These are phyloP conservation scores for Sitobion miscanthi DNA, from an alignment of 1,140 invertebrate species.

Conservation along the genomic window DNA sequence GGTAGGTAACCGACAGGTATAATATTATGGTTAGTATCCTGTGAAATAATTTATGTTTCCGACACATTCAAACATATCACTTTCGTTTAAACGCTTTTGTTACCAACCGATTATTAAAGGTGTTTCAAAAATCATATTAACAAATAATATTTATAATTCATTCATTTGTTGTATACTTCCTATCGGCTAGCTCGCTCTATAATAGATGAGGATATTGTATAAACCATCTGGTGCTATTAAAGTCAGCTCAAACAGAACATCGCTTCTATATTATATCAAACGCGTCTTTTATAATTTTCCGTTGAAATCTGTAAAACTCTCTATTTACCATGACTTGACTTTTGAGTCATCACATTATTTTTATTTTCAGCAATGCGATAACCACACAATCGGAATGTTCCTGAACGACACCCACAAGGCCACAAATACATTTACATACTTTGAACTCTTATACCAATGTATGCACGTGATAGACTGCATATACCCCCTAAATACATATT, in stretches of 20 bases:
- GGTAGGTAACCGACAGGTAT: too few relatives aligned
- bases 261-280: neutral
- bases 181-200: too few relatives aligned
- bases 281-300: neutral
- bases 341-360: neutral
- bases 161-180: too few relatives aligned
- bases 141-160: too few relatives aligned
- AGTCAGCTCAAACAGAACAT: too few relatives aligned
- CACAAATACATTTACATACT: neutral
- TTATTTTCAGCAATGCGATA: neutral
- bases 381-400: neutral
- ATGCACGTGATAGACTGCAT: neutral
- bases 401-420: neutral
- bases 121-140: too few relatives aligned
- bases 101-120: too few relatives aligned
- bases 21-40: too few relatives aligned
- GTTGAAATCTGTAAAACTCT: neutral
- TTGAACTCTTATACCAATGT: neutral
- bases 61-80: neutral
- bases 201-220: too few relatives aligned
- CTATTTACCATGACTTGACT: neutral
- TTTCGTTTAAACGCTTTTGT: neutral
- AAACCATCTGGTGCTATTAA: too few relatives aligned
- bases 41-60: too few relatives aligned
- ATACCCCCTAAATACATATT: neutral